Evolutionary conservation across 2,888 invertebrate species (phyloP).

Genomic region (Theretra japonica): DNA sequence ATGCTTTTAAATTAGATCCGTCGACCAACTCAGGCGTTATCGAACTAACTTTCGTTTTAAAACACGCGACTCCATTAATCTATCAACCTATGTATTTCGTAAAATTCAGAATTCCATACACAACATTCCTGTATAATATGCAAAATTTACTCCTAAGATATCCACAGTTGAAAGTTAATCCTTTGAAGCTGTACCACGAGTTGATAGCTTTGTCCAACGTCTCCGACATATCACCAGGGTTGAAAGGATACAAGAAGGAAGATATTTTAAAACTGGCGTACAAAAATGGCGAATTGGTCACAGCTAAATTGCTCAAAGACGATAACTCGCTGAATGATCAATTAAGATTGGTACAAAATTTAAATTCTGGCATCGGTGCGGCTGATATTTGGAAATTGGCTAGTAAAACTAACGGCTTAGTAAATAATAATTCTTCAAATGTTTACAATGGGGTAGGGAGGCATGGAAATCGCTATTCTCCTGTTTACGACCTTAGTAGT

Average conservation of each 20-base stretch:
- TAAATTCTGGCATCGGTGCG: slow-evolving; percentile 51
- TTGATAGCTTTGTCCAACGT: slow-evolving; percentile 54
- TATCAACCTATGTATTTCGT: slow-evolving; percentile 65
- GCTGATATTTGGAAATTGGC: slow-evolving; percentile 41
- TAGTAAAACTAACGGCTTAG: slow-evolving; percentile 33
- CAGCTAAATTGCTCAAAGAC: slow-evolving; percentile 56
- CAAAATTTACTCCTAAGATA: slow-evolving; percentile 47
- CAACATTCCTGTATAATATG: slow-evolving; percentile 51
- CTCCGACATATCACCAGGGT: slow-evolving; percentile 55
- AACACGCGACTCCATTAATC: slow-evolving; percentile 53
- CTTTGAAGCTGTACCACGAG: slow-evolving; percentile 54
- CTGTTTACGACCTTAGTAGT: background rate
- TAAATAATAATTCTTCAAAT: background rate
- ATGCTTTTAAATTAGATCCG: slow-evolving; percentile 27
- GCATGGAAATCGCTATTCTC: background rate
- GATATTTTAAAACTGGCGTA: slow-evolving; percentile 56
- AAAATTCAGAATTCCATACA: slow-evolving; percentile 65
- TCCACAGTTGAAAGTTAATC: slow-evolving; percentile 51
- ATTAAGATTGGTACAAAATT: slow-evolving; percentile 44
- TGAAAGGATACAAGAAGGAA: slow-evolving; percentile 52
- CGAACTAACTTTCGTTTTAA: slow-evolving; percentile 67
- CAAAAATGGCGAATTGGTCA: slow-evolving; percentile 57
- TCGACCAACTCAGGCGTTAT: slow-evolving; percentile 41
- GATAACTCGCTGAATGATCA: slow-evolving; percentile 45
- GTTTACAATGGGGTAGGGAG: background rate